These are phyloP conservation scores for Adela reaumurella DNA, from an alignment of 2,888 invertebrate genomes.

Conservation along the genomic window DNA sequence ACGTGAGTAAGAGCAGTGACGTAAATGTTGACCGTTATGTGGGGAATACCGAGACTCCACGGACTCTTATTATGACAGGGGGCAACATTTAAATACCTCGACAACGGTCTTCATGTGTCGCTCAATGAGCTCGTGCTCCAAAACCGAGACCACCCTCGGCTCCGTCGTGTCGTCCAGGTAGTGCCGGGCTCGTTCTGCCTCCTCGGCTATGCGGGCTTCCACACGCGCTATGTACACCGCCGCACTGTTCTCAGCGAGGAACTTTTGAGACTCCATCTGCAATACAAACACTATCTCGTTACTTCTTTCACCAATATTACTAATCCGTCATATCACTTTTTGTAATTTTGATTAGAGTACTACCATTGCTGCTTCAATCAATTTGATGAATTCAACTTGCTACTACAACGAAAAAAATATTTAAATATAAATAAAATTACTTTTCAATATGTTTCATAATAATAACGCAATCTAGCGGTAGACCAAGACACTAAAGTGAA, in stretches of 20 bases:
- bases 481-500: too few species aligned
- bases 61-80: not conserved
- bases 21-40: not conserved
- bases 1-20: not conserved
- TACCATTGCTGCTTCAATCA: too few species aligned
- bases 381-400: too few species aligned
- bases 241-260: slow-evolving; percentile 96
- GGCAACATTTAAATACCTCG: slow-evolving; percentile 35
- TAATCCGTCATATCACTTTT: too few species aligned
- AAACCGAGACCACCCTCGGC: slow-evolving; percentile 90
- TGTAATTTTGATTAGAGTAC: too few species aligned
- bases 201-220: slow-evolving; percentile 94
- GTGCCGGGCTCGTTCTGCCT: slow-evolving; percentile 95
- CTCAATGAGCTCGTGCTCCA: slow-evolving; percentile 96
- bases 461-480: too few species aligned
- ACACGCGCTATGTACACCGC: slow-evolving; percentile 99
- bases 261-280: slow-evolving; percentile 95
- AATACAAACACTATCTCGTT: not conserved
- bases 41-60: not conserved
- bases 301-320: too few species aligned
- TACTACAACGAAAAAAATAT: too few species aligned
- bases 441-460: too few species aligned
- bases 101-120: slow-evolving; percentile 90
- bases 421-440: too few species aligned
- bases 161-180: slow-evolving; percentile 98